Conservation (phyloP, 1,140 invertebrate genomes). For the Drosophila willistoni region DNA sequence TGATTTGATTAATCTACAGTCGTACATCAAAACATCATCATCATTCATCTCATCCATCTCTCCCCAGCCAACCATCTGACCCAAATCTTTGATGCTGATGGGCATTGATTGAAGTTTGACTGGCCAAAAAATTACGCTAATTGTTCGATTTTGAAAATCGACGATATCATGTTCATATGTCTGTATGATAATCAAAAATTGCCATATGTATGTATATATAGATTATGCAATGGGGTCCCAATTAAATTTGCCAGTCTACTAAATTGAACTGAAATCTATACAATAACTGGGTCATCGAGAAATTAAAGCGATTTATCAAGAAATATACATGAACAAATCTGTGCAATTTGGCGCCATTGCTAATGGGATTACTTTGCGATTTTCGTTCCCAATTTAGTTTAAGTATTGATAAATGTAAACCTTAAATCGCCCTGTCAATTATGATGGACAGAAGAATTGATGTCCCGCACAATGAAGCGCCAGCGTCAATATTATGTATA, state of each 20-base stretch:
- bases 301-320: slow-evolving; percentile 43
- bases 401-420: slow-evolving; percentile 49
- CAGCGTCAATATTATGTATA: slow-evolving; percentile 9
- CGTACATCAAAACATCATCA: slow-evolving; percentile 73
- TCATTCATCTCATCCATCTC: slow-evolving; percentile 63
- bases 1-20: slow-evolving; percentile 63
- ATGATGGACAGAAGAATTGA: slow-evolving; percentile 4
- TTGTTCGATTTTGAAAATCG: slow-evolving; percentile 35
- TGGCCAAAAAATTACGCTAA: slow-evolving; percentile 49
- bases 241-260: slow-evolving; percentile 50
- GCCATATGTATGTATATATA: slow-evolving; percentile 5
- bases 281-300: slow-evolving; percentile 60
- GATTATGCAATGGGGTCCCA: slow-evolving; percentile 25
- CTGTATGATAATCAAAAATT: neutral
- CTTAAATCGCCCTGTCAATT: slow-evolving; percentile 26
- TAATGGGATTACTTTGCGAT: slow-evolving; percentile 64
- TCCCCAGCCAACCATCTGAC: slow-evolving; percentile 30
- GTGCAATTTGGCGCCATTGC: slow-evolving; percentile 58
- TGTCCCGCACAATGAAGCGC: neutral
- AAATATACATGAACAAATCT: slow-evolving; percentile 11
- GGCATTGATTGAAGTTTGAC: slow-evolving; percentile 59
- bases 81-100: slow-evolving; percentile 51
- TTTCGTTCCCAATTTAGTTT: slow-evolving; percentile 33
- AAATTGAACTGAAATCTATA: slow-evolving; percentile 46
- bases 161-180: slow-evolving; percentile 28